Base-by-base conservation (phyloP, 2,888 invertebrate genomes). In the Rhorus exstirpatorius region DNA sequence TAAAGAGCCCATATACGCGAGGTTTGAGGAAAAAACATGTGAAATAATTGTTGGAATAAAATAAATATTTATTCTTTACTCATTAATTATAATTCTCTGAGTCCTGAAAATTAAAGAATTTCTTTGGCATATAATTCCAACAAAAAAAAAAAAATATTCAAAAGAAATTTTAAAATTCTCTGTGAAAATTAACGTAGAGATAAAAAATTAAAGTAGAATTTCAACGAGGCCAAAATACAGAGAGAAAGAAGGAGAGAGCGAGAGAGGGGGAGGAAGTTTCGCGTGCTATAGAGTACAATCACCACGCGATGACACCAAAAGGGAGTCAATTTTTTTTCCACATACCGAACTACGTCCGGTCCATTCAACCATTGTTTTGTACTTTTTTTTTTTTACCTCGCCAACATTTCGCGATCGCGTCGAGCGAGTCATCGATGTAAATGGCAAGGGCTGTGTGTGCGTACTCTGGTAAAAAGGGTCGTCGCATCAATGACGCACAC, bases 201-300 rank as follows among this genome's bases (percentile, higher is more conserved):
- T 24, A 26, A 53, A 70, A 21, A 75, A 35, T 21, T 44, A 55
- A 68, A 38, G 35, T 10, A 35, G 31, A 58, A 71, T 38, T 75
- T 41, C n/a, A 55, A 44, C 38, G 68, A 49, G 55, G 19, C 67
- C 31, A 68, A 55, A 19, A 2, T 2, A 19, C 26, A 10, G 49
- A 35, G 14, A 55, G 53, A 53, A 55, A 55, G 26, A 38, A 35
- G 3, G n/a, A n/a, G n/a, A n/a, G n/a, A n/a, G n/a, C n/a, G n/a
- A n/a, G n/a, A n/a, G n/a, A n/a, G n/a, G n/a, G n/a, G n/a, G n/a
- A n/a, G n/a, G n/a, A n/a, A n/a, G n/a, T 31, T 31, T 31, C 6
- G 31, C 31, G 3, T 31, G 31, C 3, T 31, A 31, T 2, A 31
- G 31, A 31, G 31, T 3, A 31, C 31, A 6, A 31, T 6, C 31